Evolutionary conservation across 2,113 vertebrate species (phyloP), one percentile per base, ranked within the genome.

Genomic region (Carettochelys insculpta): DNA sequence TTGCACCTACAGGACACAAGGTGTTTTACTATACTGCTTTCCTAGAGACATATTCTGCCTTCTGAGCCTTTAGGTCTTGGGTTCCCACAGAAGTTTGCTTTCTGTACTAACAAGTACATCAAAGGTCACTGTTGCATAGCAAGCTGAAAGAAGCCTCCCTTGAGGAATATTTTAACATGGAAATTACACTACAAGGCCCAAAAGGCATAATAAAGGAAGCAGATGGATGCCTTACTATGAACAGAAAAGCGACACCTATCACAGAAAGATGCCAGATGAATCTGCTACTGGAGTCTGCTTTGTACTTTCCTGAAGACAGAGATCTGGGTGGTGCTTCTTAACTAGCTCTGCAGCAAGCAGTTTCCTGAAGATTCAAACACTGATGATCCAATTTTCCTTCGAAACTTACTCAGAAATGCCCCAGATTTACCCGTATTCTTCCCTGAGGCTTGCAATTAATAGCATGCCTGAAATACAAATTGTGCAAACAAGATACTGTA

Each of bases 71-170:
- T 78, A 50, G 48, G 48, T 50, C 48, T 50, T 78, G 16, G 5
- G 13, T 54, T 94, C 16, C 88, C 68, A 50, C 24, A 13, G 82
- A 93, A 95, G 89, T 95, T 47, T 83, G 61, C 47, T 88, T 93
- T 88, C 89, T 89, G 43, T 89, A 76, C 84, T 95, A 94, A 92
- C 20, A 90, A 91, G 54, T 65, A 88, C 79, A 90, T 86, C 77
- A 90, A 56, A 93, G 90, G 83, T 86, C 82, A 94, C 0, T 2
- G 22, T 82, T 87, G 79, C 80, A 92, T 91, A 91, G 87, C 82
- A 95, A 92, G 54, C 87, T 95, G 91, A 86, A 78, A 92, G 65
- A 31, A 90, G 38, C 6, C 91, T 79, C 50, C 80, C 84, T 43
- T 53, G 83, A 94, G 73, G 52, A 84, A 95, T 87, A 38, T 84